Base-by-base conservation (phyloP, 2,113 vertebrate species). In the Tragelaphus imberbis region DNA sequence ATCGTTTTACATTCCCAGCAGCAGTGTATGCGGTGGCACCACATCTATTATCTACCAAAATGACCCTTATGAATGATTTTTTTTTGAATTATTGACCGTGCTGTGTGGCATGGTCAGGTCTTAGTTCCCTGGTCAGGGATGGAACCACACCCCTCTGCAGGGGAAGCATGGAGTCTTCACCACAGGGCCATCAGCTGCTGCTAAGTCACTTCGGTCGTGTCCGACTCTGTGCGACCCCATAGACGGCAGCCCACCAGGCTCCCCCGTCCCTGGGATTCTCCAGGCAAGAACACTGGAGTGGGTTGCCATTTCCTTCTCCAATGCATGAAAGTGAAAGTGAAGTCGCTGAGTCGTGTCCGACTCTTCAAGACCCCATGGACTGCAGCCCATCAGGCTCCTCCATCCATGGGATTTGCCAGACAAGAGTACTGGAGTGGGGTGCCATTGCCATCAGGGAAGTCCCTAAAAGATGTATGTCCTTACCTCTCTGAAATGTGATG, bases 341-440 rank as follows among this genome's bases (percentile, higher is more conserved):
- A 30, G 28, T 63, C 1, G 13, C 6, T 63, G 6, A 7, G 13
- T 63, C 13, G 2, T 14, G 0, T 61, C 59, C 2, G 5, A 61
- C 59, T 30, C 28, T 61, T 61, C 6, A 6, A 2, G 1, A 63
- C 59, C 28, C 59, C 59, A 30, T 30, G 28, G 28, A 63, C 28
- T 63, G 13, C 59, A 30, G 13, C 59, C 59, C 0, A 30, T 28
- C 28, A 63, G 28, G 13, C 59, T 63, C 28, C 28, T 30, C 59
- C 28, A 0, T 15, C 59, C 59, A 15, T 30, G 61, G 61, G 61
- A 15, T 30, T 63, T 15, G 30, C 61, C 61, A 63, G 28, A 28
- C 28, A 7, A 63, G 61, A 63, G 28, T 0, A 3, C 28, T 63
- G 28, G 28, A 30, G 28, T 63, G 61, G 61, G 27, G 28, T 15